These are phyloP conservation scores for Bilobella aurantiaca DNA, from an alignment of 1,140 invertebrate species.

Conservation along the genomic window DNA sequence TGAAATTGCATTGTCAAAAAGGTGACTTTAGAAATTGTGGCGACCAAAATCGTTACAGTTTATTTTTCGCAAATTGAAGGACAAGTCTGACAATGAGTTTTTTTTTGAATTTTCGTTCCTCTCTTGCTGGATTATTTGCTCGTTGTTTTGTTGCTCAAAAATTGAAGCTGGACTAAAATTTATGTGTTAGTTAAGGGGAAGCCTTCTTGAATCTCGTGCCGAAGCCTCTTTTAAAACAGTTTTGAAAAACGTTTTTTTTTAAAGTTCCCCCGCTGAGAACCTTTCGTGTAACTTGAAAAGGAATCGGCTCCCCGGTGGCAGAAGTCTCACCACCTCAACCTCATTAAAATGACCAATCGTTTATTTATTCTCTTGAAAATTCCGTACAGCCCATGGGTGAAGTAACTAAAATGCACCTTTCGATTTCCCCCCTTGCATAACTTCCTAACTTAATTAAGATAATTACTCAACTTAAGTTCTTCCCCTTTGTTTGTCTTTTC, in stretches of 20 bases:
- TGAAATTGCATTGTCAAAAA: too few species aligned
- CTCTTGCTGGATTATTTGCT: too few species aligned
- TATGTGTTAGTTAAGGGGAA: neutral
- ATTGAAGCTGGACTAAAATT: too few species aligned
- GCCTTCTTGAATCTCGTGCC: neutral
- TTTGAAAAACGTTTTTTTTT: neutral
- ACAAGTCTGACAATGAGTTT: too few species aligned
- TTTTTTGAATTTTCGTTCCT: too few species aligned
- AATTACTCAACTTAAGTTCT: neutral
- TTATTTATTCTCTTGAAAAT: slow-evolving; percentile 3
- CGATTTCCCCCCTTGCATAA: too few species aligned
- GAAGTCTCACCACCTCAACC: slow-evolving; percentile 4
- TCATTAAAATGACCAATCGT: slow-evolving; percentile 13
- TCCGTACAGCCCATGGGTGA: neutral
- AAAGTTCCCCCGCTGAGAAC: slow-evolving; percentile 1
- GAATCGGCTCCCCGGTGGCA: neutral
- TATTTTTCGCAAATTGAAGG: too few species aligned
- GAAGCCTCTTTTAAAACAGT: neutral
- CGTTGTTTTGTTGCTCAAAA: too few species aligned
- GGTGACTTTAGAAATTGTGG: too few species aligned
- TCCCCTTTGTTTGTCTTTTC: neutral
- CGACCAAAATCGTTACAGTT: too few species aligned
- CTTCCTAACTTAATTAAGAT: neutral
- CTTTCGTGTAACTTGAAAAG: neutral
- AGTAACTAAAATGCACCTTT: too few species aligned